These are phyloP conservation scores for Pseudochaenichthys georgianus DNA, from an alignment of 2,797 vertebrate genomes.

Conservation along the genomic window DNA sequence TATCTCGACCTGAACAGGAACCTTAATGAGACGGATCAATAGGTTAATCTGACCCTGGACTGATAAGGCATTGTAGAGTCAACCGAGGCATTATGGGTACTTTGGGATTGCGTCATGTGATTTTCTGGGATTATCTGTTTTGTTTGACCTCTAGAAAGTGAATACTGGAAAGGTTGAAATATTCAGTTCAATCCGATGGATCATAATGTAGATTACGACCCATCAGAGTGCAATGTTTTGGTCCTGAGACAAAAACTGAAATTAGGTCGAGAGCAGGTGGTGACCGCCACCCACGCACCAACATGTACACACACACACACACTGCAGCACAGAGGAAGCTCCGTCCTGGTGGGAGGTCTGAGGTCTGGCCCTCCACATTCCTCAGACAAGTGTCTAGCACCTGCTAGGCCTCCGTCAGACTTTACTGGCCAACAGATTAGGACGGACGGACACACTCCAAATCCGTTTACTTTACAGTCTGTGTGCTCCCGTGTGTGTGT, in stretches of 20 bases:
- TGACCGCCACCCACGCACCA: slow-evolving; percentile 72
- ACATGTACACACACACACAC: slow-evolving; percentile 38
- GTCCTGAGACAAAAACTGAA: slow-evolving; percentile 59
- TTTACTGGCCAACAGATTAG: slow-evolving; percentile 75
- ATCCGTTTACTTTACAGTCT: slow-evolving; percentile 76
- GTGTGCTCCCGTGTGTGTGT: slow-evolving; percentile 34
- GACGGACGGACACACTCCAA: slow-evolving; percentile 74
- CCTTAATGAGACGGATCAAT: neutral
- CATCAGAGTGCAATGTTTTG: slow-evolving; percentile 46
- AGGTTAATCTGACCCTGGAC: neutral
- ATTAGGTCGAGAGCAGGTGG: slow-evolving; percentile 79
- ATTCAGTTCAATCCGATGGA: neutral
- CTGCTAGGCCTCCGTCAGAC: slow-evolving; percentile 79
- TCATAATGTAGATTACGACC: slow-evolving; percentile 22
- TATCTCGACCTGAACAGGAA: neutral
- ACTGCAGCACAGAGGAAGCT: slow-evolving; percentile 62
- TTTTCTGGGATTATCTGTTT: too few species aligned
- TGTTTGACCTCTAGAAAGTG: too few species aligned
- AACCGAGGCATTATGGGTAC: neutral
- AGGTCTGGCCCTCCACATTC: slow-evolving; percentile 80
- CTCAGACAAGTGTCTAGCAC: slow-evolving; percentile 85
- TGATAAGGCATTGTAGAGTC: neutral
- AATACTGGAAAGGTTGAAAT: too few species aligned
- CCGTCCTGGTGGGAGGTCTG: slow-evolving; percentile 81
- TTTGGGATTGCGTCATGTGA: neutral